phyloP scores from a whole-genome alignment of 2,113 vertebrate genomes.

The Vicugna pacos region DNA sequence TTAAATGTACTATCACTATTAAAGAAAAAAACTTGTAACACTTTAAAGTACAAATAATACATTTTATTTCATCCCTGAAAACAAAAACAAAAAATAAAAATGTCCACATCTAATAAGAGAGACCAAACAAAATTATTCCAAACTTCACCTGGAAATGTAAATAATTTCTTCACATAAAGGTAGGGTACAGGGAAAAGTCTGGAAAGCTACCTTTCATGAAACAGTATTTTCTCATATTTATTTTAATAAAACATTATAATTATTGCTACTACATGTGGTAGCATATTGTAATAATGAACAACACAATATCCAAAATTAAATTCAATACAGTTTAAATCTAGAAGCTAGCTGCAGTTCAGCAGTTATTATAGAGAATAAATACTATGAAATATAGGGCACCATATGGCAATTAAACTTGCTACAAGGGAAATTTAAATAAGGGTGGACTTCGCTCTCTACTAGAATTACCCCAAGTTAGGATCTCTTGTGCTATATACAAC shows the following conservation, averaged over 20 bases:
- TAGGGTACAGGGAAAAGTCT: slow-evolving; percentile 37
- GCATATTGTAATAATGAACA: slow-evolving; percentile 66
- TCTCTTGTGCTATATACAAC: slow-evolving; percentile 69
- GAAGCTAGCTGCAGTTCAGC: slow-evolving; percentile 56
- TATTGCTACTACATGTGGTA: slow-evolving; percentile 59
- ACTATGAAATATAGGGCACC: slow-evolving; percentile 73
- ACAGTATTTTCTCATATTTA: slow-evolving; percentile 74
- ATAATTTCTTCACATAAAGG: slow-evolving; percentile 67
- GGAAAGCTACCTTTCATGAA: slow-evolving; percentile 65
- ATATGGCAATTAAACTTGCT: slow-evolving; percentile 62
- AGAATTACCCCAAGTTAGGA: slow-evolving; percentile 62
- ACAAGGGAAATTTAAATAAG: slow-evolving; percentile 75
- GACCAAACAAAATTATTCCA: slow-evolving; percentile 62
- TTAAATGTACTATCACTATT: neutral
- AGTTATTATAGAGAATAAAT: slow-evolving; percentile 78
- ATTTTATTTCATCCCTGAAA: slow-evolving; percentile 86
- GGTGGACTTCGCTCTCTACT: slow-evolving; percentile 51
- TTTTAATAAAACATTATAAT: slow-evolving; percentile 73
- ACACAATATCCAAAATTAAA: slow-evolving; percentile 71
- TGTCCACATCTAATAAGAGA: slow-evolving; percentile 65
- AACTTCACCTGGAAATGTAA: slow-evolving; percentile 55
- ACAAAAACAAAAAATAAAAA: slow-evolving; percentile 76
- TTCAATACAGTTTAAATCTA: slow-evolving; percentile 72
- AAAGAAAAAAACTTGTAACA: slow-evolving; percentile 38
- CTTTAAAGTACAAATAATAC: slow-evolving; percentile 83